Conservation (phyloP, 2,888 invertebrate species). For the Xestia sexstrigata region DNA sequence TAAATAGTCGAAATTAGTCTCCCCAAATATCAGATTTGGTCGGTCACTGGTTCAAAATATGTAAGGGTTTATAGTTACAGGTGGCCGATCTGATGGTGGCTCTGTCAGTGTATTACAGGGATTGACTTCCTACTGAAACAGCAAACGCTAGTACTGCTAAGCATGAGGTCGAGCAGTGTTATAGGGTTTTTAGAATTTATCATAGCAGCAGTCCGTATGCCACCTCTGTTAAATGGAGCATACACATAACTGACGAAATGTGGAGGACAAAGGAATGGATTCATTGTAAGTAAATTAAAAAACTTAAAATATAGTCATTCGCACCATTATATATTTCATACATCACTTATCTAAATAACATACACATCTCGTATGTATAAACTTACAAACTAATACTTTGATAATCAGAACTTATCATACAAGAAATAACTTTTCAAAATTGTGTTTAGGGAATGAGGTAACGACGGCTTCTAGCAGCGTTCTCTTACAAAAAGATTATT, state of each 20-base stretch:
- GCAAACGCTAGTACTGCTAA: no score
- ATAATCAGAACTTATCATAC: slow-evolving; percentile 55
- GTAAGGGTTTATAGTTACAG: no score
- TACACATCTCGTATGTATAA: slow-evolving; percentile 63
- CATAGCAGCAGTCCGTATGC: no score
- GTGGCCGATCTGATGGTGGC: no score
- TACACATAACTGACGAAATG: background rate
- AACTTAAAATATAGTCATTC: slow-evolving; percentile 57
- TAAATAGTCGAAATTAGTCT: no score
- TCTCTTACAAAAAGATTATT: slow-evolving; percentile 26
- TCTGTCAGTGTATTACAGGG: no score
- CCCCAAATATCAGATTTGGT: no score
- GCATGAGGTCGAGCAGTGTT: no score
- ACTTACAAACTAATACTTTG: slow-evolving; percentile 68
- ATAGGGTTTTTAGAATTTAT: no score
- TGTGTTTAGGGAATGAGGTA: slow-evolving; percentile 61
- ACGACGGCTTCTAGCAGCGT: slow-evolving; percentile 35
- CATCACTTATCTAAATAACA: slow-evolving; percentile 67
- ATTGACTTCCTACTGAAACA: no score
- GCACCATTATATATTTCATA: slow-evolving; percentile 72
- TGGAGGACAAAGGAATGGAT: background rate
- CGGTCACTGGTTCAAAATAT: no score
- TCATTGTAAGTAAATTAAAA: slow-evolving; percentile 9
- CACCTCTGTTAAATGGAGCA: background rate
- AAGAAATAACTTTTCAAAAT: slow-evolving; percentile 53